Conservation (phyloP, 2,888 invertebrate genomes). For the Metacarcinus magister region DNA sequence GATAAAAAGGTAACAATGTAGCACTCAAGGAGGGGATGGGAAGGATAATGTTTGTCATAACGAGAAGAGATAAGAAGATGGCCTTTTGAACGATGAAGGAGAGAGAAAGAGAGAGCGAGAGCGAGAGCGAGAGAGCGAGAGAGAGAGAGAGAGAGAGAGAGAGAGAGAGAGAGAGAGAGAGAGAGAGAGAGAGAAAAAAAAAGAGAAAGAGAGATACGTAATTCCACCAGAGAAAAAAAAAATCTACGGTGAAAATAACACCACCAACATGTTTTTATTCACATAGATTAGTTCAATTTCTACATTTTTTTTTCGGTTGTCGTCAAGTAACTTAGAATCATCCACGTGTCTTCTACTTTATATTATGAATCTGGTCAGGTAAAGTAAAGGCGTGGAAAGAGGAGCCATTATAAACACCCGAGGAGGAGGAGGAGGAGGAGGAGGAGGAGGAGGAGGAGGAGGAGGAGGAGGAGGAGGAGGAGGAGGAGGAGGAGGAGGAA, state of each 20-base stretch:
- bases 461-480: not conserved
- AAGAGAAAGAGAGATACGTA: not conserved
- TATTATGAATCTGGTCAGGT: no score
- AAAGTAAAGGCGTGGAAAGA: no score
- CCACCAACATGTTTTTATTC: not conserved
- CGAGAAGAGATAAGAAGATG: not conserved
- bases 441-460: not conserved
- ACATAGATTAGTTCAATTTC: no score
- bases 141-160: not conserved
- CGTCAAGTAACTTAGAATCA: no score
- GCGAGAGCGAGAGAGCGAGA: not conserved
- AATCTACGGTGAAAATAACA: not conserved
- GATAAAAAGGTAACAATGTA: not conserved
- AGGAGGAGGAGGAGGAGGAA: not conserved
- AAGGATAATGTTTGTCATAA: not conserved
- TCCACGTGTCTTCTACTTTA: no score
- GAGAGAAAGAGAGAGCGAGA: not conserved
- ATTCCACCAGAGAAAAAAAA: not conserved
- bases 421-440: not conserved
- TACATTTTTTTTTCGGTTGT: no score
- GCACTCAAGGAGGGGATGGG: not conserved
- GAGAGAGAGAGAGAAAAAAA: not conserved
- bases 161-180: slow-evolving; percentile 2
- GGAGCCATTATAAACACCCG: no score
- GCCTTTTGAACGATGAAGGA: not conserved